Evolutionary conservation across 1,140 invertebrate species (phyloP).

Genomic region (Drosophila paulistorum): DNA sequence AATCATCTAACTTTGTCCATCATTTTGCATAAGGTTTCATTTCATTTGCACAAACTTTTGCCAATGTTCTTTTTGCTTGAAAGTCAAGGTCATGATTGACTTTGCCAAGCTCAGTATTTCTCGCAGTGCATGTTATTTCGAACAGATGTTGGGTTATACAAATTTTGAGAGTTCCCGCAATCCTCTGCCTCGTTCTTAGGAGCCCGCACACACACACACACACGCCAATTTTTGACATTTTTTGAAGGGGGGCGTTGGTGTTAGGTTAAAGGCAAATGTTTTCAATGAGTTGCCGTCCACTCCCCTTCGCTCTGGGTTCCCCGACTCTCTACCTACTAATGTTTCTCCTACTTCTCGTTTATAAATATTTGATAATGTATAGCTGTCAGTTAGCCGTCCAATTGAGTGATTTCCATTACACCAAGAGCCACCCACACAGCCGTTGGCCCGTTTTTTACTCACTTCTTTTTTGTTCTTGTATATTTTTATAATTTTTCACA

Average conservation of each 20-base stretch:
- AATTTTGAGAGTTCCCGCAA: slow-evolving; percentile 30
- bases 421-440: slow-evolving; percentile 16
- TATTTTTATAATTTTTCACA: slow-evolving; percentile 58
- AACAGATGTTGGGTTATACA: slow-evolving; percentile 65
- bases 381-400: slow-evolving; percentile 75
- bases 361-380: slow-evolving; percentile 81
- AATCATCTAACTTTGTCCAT: too few relatives aligned
- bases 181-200: background rate
- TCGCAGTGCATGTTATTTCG: slow-evolving; percentile 28
- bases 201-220: background rate
- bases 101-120: background rate
- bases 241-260: slow-evolving; percentile 64
- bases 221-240: slow-evolving; percentile 41
- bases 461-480: slow-evolving; percentile 29
- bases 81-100: background rate
- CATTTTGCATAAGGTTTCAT: background rate
- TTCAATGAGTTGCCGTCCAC: slow-evolving; percentile 57
- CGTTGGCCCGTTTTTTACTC: slow-evolving; percentile 32
- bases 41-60: background rate
- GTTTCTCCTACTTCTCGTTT: background rate
- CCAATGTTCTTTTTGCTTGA: background rate
- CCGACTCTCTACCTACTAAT: background rate
- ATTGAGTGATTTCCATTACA: slow-evolving; percentile 73
- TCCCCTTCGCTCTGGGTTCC: background rate
- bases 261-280: slow-evolving; percentile 69